A percentile compares a stretch with the other conserved stretches of the same genome.
phyloP scores from a whole-genome alignment of 1,140 invertebrate species.

The Camponotus pennsylvanicus region DNA sequence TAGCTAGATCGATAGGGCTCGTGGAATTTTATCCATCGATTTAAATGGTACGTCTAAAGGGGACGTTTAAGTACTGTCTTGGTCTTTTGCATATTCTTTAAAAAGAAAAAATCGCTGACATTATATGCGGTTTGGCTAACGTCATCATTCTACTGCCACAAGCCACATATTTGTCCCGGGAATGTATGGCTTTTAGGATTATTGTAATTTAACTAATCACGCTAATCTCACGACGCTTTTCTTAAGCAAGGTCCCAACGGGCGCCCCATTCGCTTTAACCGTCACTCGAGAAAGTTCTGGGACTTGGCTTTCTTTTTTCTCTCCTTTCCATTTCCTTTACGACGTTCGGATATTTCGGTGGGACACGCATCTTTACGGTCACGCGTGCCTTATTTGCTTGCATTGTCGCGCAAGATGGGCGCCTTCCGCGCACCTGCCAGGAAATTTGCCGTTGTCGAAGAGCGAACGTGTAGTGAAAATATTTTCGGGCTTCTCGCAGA shows the following conservation, averaged over 20 bases:
- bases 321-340: slow-evolving; percentile 2
- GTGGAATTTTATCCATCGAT: neutral
- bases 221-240: neutral
- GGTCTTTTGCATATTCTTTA: neutral
- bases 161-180: too few relatives aligned
- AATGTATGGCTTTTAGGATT: too few relatives aligned
- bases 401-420: slow-evolving; percentile 39
- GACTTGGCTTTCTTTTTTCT: neutral
- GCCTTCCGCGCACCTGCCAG: slow-evolving; percentile 50
- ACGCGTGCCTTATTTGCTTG: neutral
- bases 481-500: neutral
- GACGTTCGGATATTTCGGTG: slow-evolving; percentile 1
- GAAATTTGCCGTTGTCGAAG: slow-evolving; percentile 39
- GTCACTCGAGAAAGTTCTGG: slow-evolving; percentile 8
- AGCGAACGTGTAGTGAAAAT: slow-evolving; percentile 19
- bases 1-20: neutral
- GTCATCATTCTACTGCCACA: neutral
- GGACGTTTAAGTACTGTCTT: neutral
- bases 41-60: neutral
- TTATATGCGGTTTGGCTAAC: neutral
- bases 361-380: slow-evolving; percentile 19
- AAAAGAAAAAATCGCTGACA: too few relatives aligned
- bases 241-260: neutral
- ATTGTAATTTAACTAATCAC: neutral
- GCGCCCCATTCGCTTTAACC: slow-evolving; percentile 6